Evolutionary conservation across 2,888 invertebrate species (phyloP), one percentile per base, ranked within the genome.

Genomic region (Marronus borbonicus): DNA sequence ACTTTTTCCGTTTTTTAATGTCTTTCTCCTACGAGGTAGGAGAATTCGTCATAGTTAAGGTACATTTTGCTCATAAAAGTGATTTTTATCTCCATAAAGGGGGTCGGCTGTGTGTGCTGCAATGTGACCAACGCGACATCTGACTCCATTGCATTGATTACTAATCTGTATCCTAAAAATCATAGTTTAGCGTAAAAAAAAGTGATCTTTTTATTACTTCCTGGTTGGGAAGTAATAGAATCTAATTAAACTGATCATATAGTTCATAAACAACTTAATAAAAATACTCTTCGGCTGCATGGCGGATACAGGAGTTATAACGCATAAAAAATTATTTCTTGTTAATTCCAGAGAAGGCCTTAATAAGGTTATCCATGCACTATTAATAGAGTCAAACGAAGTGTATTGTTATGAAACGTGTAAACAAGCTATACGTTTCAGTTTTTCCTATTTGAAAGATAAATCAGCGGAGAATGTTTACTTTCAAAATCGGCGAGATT

Each of bases 401-500:
- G 24, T 24, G 17, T 24, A 66, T 66, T 44, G 49, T 66, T 66
- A 49, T 20, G 66, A 20, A 66, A 66, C 44, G 66, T 24, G 49
- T 66, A 66, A 66, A 66, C 20, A 66, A 44, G 31, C 66, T 17
- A 20, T 44, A 49, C 49, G 66, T 44, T 49, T 66, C 12, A 66
- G 44, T 66, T 64, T 64, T 36, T 44, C 49, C 66, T 49, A 49
- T 66, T 66, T 49, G 66, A 49, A 66, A 66, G 49, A 66, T 66
- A 66, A 66, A 66, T 66, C 66, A 62, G 28, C 62, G 14, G 28
- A 2, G 28, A 62, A 62, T 62, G 62, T 62, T 62, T 62, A 62
- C 62, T 28, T 62, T 31, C 24, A 31, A 28, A 28, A 31, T 62
- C 62, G 28, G 62, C 14, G 62, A 62, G 62, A 62, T 62, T 62